Conservation (phyloP, 2,888 invertebrate species). For the Andricus quercusramuli region DNA sequence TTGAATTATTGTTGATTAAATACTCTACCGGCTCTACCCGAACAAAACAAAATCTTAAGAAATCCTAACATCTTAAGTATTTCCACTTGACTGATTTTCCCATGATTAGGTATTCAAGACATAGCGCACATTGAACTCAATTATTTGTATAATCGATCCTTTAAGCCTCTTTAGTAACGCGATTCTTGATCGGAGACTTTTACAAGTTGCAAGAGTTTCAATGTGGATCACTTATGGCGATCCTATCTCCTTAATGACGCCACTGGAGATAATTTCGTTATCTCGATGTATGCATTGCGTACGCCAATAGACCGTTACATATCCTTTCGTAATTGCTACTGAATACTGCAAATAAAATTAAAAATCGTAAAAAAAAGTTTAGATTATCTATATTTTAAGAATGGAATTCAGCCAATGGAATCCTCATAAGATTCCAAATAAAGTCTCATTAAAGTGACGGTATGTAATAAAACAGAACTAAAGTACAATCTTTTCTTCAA, state of each 20-base stretch:
- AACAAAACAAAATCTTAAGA: slow-evolving; percentile 11
- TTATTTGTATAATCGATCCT: slow-evolving; percentile 34
- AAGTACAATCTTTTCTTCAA: too few relatives aligned
- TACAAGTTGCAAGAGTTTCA: slow-evolving; percentile 15
- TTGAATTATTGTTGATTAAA: slow-evolving; percentile 21
- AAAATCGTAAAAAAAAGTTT: neutral
- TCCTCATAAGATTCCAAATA: too few relatives aligned
- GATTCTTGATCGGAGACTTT: slow-evolving; percentile 20
- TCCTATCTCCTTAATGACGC: slow-evolving; percentile 34
- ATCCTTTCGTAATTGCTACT: slow-evolving; percentile 35
- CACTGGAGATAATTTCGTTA: slow-evolving; percentile 38
- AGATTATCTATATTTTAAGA: too few relatives aligned
- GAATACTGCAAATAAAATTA: neutral
- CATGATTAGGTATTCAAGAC: slow-evolving; percentile 3
- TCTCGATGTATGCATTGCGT: slow-evolving; percentile 27
- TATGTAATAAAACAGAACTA: too few relatives aligned
- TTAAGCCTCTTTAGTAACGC: slow-evolving; percentile 15
- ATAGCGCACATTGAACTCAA: neutral
- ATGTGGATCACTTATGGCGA: slow-evolving; percentile 35
- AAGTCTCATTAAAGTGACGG: too few relatives aligned
- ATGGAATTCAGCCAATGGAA: too few relatives aligned
- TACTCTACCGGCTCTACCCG: neutral
- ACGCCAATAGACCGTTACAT: slow-evolving; percentile 8
- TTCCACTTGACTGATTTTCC: neutral
- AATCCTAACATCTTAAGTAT: slow-evolving; percentile 9